These are phyloP conservation scores for Anhinga rufa DNA, from an alignment of 2,113 vertebrate species.

Conservation along the genomic window DNA sequence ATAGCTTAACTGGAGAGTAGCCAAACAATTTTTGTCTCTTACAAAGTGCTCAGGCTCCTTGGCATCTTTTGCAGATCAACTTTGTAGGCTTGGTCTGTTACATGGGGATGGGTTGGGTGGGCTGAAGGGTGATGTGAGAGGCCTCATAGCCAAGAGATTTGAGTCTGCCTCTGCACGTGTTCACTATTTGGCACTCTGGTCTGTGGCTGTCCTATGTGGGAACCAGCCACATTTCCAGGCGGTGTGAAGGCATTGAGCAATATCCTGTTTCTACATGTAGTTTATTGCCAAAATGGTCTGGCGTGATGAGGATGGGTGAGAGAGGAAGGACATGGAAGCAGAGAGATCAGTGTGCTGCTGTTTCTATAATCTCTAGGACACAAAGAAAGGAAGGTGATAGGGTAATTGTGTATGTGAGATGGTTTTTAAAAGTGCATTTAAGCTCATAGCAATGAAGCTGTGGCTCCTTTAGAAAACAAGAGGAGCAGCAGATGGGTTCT, in stretches of 20 bases:
- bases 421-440: not conserved
- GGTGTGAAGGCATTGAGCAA: not conserved
- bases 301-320: not conserved
- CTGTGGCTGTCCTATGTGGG: fast-evolving
- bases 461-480: not conserved
- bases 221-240: fast-evolving
- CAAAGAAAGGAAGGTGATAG: not conserved
- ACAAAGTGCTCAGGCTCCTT: fast-evolving
- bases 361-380: not conserved
- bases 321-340: not conserved
- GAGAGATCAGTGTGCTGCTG: not conserved
- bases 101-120: fast-evolving
- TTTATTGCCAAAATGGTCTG: not conserved
- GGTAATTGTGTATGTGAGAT: not conserved
- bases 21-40: not conserved
- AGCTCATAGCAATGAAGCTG: not conserved
- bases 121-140: fast-evolving
- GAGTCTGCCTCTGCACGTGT: fast-evolving
- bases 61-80: not conserved
- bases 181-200: fast-evolving
- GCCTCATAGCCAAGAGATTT: not conserved
- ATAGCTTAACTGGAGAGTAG: not conserved
- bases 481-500: not conserved
- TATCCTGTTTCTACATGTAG: fast-evolving
- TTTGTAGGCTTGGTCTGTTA: not conserved